These are phyloP conservation scores for Peromyscus maniculatus DNA, from an alignment of 2,113 vertebrate species.

Conservation along the genomic window DNA sequence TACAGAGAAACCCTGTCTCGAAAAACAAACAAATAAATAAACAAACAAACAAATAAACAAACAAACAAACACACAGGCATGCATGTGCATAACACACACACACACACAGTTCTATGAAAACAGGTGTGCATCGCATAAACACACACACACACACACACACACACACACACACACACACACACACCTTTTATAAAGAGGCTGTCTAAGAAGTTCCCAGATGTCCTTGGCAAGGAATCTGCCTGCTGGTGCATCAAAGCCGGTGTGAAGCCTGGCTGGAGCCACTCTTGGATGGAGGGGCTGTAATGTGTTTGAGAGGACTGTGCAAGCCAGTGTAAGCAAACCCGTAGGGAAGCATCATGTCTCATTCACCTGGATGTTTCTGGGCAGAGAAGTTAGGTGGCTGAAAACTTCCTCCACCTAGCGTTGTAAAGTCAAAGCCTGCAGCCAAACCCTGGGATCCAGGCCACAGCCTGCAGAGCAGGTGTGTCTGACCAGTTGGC, in stretches of 20 bases:
- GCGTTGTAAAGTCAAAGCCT: background rate
- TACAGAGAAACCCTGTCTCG: too few relatives aligned
- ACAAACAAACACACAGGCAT: too few relatives aligned
- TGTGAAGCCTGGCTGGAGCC: background rate
- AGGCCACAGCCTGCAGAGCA: background rate
- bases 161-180: background rate
- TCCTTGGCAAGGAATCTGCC: background rate
- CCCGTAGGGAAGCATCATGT: background rate
- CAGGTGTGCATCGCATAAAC: background rate
- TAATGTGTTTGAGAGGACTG: background rate
- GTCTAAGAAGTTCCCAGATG: background rate
- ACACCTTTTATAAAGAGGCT: background rate
- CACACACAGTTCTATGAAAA: background rate
- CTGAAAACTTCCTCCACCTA: background rate
- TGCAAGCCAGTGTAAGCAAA: background rate
- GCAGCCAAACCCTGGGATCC: background rate
- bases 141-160: background rate
- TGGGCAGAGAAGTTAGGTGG: background rate
- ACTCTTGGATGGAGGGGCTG: too few relatives aligned
- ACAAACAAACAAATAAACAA: too few relatives aligned
- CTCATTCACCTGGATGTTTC: background rate
- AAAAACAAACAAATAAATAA: too few relatives aligned
- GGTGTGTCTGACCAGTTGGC: background rate
- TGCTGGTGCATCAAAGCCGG: background rate
- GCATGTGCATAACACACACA: background rate